Conservation (phyloP, 2,888 invertebrate genomes). For the Dasypogon diadema region DNA sequence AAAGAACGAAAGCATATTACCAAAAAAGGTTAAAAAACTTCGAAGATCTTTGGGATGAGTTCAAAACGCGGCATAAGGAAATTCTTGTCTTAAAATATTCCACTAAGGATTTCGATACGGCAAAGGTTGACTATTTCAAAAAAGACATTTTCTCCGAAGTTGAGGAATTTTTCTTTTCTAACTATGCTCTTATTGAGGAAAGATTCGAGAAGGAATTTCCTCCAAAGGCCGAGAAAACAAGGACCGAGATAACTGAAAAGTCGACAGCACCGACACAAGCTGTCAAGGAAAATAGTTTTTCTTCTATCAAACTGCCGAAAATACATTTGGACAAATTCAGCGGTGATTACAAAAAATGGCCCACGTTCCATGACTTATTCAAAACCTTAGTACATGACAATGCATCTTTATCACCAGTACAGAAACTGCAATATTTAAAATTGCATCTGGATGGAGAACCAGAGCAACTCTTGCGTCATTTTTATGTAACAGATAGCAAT, state of each 20-base stretch:
- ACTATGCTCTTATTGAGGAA: not conserved
- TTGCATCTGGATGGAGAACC: not conserved
- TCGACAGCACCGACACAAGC: not conserved
- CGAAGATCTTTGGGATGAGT: not conserved
- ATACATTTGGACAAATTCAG: not conserved
- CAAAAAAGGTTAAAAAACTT: not conserved
- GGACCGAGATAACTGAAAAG: not conserved
- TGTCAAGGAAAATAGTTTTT: not conserved
- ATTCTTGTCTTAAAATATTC: not conserved
- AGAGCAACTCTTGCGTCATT: not conserved
- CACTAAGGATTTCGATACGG: not conserved
- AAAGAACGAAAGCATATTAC: not conserved
- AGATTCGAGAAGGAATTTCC: not conserved
- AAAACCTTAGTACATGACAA: not conserved
- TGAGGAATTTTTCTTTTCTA: not conserved
- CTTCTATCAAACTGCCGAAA: not conserved
- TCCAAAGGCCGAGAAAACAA: not conserved
- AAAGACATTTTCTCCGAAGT: not conserved
- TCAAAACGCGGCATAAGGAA: not conserved
- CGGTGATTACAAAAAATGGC: not conserved
- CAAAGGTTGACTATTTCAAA: not conserved
- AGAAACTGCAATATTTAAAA: conserved; percentile 14
- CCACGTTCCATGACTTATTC: not conserved
- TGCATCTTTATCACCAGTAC: not conserved
- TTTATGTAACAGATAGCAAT: not conserved